Evolutionary conservation across 2,113 vertebrate species (phyloP), one percentile per base, ranked within the genome.

Genomic region (Oreochromis niloticus): DNA sequence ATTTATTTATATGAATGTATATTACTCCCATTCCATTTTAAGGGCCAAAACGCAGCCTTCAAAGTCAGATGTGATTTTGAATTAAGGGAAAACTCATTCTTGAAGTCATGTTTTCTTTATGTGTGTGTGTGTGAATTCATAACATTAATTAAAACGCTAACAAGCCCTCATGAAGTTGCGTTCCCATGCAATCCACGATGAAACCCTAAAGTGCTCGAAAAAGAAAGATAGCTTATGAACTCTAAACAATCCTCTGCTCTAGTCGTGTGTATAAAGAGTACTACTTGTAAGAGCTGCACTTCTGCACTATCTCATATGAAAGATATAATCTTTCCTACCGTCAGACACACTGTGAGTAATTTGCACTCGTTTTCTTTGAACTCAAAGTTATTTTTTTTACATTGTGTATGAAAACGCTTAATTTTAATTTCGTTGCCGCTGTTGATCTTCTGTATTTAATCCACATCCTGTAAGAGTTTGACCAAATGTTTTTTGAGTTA

Each of bases 331-430:
- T 94, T 95, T 95, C 92, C 71, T 88, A 94, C 93, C 34, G 93
- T 96, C 92, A 90, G 88, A 95, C 88, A 96, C 95, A 96, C 95
- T 96, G 95, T 95, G 94, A 95, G 93, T 94, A 88, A 90, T 95
- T 95, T 95, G 92, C 94, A 94, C 94, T 94, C 90, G 34, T 91
- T 94, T 94, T 87, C 46, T 86, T 89, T 88, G 7, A 82, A 81
- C 48, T 88, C 59, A 79, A 68, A 85, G 48, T 87, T 86, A 41
- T 52, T 41, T 87, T 86, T 93, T 89, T 83, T 84, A 89, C 52
- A 87, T 91, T 86, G 82, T 94, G 82, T 82, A 84, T 56, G 68
- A 88, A 84, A 81, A 90, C 11, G 43, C 80, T 83, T 87, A 63
- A 16, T 56, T 63, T 86, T 34, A 32, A 54, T 85, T 85, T 75